phyloP scores from a whole-genome alignment of 2,113 vertebrate genomes.

The Campylorhamphus procurvoides region DNA sequence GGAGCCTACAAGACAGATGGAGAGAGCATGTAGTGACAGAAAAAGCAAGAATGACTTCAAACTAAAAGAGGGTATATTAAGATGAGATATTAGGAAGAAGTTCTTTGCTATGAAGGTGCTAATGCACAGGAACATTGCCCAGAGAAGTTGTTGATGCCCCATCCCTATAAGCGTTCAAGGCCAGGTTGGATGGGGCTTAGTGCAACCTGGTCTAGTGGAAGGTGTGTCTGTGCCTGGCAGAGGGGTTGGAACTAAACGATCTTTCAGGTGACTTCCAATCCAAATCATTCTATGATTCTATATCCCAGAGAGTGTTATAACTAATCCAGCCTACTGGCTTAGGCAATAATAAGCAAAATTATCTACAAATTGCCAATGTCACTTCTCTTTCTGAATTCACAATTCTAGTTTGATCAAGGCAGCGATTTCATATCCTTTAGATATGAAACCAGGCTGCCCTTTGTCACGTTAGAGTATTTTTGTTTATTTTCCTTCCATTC shows the following conservation, averaged over 20 bases:
- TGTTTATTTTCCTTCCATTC: background rate
- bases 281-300: background rate
- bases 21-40: background rate
- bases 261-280: background rate
- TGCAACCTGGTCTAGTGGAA: background rate
- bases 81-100: background rate
- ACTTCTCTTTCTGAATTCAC: background rate
- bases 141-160: background rate
- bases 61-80: background rate
- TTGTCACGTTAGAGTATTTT: background rate
- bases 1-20: background rate
- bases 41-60: background rate
- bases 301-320: rapidly evolving
- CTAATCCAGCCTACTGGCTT: background rate
- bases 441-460: background rate
- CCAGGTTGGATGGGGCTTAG: no score
- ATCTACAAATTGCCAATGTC: background rate
- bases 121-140: background rate
- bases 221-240: background rate
- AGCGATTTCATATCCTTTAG: background rate
- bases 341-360: background rate
- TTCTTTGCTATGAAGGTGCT: background rate
- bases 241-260: rapidly evolving
- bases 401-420: background rate
- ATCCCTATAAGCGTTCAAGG: background rate